Percentiles rank a stretch among this genome's conserved stretches.
Conservation (phyloP, 35 echinoderm and acorn worm genomes). For the Strongylocentrotus purpuratus region DNA sequence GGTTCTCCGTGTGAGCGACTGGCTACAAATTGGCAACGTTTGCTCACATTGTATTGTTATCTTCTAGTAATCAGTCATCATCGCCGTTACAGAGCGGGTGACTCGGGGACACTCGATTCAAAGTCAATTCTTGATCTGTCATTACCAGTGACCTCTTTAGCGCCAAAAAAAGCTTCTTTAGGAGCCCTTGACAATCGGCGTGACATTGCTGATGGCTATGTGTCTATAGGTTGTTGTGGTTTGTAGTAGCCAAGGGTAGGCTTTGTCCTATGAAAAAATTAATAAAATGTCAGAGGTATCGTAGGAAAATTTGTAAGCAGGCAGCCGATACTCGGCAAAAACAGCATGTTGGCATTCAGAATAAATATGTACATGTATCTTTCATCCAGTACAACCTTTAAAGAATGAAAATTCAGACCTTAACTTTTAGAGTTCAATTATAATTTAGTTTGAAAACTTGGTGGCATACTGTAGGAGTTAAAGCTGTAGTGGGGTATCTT, state of each 20-base stretch:
- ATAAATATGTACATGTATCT: too few species aligned
- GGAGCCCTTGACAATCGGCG: neutral
- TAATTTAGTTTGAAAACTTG: too few species aligned
- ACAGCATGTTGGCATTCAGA: too few species aligned
- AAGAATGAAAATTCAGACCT: too few species aligned
- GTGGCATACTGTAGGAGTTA: too few species aligned
- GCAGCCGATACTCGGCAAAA: too few species aligned
- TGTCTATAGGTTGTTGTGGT: neutral
- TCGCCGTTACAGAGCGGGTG: neutral
- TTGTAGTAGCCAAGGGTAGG: neutral
- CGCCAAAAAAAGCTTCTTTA: neutral
- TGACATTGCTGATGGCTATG: neutral
- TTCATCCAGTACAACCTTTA: too few species aligned
- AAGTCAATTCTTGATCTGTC: neutral
- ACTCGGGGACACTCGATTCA: neutral
- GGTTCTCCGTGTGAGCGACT: neutral
- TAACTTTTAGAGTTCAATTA: too few species aligned
- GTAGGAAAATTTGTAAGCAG: too few species aligned
- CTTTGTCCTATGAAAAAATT: neutral
- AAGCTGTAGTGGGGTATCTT: too few species aligned
- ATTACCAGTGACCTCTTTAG: neutral
- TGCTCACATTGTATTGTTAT: neutral
- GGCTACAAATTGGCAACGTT: conserved; percentile 16
- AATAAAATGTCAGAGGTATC: neutral
- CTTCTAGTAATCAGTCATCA: neutral